Conservation (phyloP, 1,140 invertebrate species). For the Trichonephila inaurata region DNA sequence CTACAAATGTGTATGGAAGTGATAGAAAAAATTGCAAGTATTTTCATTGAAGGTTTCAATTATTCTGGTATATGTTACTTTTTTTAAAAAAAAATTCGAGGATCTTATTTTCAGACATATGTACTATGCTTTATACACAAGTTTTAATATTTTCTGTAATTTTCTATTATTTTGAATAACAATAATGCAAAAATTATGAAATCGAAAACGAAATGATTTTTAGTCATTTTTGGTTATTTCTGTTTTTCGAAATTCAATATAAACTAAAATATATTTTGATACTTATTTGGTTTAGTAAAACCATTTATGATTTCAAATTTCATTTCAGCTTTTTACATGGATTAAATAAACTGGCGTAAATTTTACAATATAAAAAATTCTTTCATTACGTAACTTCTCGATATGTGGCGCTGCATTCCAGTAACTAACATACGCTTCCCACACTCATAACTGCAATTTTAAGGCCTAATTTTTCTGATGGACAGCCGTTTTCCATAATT, state of each 20-base stretch:
- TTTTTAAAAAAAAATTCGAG: not conserved
- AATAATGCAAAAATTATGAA: not conserved
- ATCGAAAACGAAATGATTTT: not conserved
- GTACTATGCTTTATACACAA: not conserved
- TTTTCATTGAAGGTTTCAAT: conserved; percentile 46
- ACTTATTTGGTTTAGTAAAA: too few relatives aligned
- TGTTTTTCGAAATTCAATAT: not conserved
- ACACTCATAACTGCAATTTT: not conserved
- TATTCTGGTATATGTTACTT: not conserved
- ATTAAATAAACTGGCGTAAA: not conserved
- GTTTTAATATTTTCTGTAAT: not conserved
- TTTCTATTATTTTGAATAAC: not conserved
- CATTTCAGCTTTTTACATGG: too few relatives aligned
- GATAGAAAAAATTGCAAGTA: conserved; percentile 10
- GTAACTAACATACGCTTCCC: not conserved
- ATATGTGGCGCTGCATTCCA: conserved; percentile 32
- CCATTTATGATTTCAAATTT: too few relatives aligned
- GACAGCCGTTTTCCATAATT: not conserved
- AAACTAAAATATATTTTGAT: too few relatives aligned
- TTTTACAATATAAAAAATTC: not conserved
- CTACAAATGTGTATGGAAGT: conserved; percentile 34
- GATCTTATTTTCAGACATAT: not conserved
- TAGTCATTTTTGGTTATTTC: not conserved
- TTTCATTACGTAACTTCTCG: not conserved
- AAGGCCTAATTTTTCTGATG: not conserved